Percentiles rank a stretch among this genome's conserved stretches.
Evolutionary conservation across 1,140 invertebrate genomes (phyloP).

Genomic region (Drosophila rufa): DNA sequence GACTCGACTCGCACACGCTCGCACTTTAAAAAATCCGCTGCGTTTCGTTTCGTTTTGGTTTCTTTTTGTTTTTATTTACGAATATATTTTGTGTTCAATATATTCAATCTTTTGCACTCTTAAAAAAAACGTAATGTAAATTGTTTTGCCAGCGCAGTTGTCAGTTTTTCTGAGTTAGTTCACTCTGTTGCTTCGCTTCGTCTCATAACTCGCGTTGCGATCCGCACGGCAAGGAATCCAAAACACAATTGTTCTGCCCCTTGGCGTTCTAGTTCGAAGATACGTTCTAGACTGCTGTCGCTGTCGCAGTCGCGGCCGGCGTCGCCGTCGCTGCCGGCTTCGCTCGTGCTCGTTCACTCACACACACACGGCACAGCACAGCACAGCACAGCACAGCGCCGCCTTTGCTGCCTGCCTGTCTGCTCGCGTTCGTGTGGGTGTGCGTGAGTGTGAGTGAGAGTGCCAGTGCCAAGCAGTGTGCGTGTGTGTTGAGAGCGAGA

Average conservation of each 20-base stretch:
- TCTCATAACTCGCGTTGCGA: conserved; percentile 69
- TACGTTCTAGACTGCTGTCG: conserved; percentile 79
- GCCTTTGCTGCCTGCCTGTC: conserved; percentile 35
- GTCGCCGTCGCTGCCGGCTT: conserved; percentile 28
- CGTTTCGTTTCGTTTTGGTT: conserved; percentile 1
- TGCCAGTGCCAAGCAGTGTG: not conserved
- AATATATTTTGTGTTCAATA: not conserved
- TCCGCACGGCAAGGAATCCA: conserved; percentile 83
- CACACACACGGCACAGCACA: conserved; percentile 9
- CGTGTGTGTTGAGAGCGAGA: not conserved
- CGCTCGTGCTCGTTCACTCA: conserved; percentile 40
- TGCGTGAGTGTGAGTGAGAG: conserved; percentile 26
- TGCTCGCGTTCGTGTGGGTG: conserved; percentile 28
- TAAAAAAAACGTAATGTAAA: conserved; percentile 4
- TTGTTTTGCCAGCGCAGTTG: conserved; percentile 18
- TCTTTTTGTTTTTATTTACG: not conserved
- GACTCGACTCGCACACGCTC: conserved; percentile 3
- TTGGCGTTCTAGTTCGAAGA: conserved; percentile 80
- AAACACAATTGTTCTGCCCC: conserved; percentile 84
- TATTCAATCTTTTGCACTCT: conserved; percentile 1
- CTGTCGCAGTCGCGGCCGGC: conserved; percentile 27
- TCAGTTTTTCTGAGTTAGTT: conserved; percentile 12
- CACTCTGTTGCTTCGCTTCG: conserved; percentile 17
- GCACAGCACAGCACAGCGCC: conserved; percentile 9
- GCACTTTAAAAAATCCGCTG: conserved; percentile 17